Percentiles rank a stretch among this genome's conserved stretches.
Evolutionary conservation across 1,140 invertebrate species (phyloP).

Genomic region (Bombyx mandarina): DNA sequence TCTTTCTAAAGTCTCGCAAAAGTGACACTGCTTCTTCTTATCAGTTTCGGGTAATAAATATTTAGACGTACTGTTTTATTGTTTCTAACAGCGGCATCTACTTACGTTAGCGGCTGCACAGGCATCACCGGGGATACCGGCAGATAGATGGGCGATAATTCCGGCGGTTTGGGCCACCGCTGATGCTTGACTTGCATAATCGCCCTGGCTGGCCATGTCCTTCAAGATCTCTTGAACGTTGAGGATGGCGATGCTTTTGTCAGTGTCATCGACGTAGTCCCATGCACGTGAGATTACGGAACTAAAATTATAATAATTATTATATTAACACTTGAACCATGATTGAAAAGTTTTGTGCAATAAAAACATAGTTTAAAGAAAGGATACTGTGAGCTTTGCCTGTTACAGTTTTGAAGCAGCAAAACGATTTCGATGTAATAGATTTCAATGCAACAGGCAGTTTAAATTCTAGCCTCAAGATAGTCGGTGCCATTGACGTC

Average conservation of each 20-base stretch:
- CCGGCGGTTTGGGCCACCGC: conserved; percentile 28
- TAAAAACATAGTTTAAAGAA: too few relatives aligned
- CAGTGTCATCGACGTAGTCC: conserved; percentile 31
- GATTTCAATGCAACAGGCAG: too few relatives aligned
- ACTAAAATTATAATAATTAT: conserved; percentile 7
- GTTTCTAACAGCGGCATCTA: conserved; percentile 2
- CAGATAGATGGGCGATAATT: conserved; percentile 29
- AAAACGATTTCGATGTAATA: too few relatives aligned
- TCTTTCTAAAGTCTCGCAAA: background rate
- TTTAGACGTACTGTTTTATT: background rate
- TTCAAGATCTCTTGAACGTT: conserved; percentile 26
- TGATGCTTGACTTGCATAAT: conserved; percentile 21
- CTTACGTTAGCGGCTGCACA: conserved; percentile 43
- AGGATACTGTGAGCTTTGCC: too few relatives aligned
- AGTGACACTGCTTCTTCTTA: too few relatives aligned
- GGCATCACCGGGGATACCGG: conserved; percentile 39
- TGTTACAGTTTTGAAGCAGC: too few relatives aligned
- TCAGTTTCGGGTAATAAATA: too few relatives aligned
- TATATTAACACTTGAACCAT: too few relatives aligned
- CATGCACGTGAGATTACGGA: conserved; percentile 21
- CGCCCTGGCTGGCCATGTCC: conserved; percentile 25
- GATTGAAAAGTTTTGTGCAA: too few relatives aligned
- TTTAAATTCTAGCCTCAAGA: too few relatives aligned
- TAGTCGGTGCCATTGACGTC: too few relatives aligned
- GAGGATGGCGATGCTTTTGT: conserved; percentile 33